phyloP scores from a whole-genome alignment of 2,797 vertebrate species.

The Ambastaia sidthimunki region DNA sequence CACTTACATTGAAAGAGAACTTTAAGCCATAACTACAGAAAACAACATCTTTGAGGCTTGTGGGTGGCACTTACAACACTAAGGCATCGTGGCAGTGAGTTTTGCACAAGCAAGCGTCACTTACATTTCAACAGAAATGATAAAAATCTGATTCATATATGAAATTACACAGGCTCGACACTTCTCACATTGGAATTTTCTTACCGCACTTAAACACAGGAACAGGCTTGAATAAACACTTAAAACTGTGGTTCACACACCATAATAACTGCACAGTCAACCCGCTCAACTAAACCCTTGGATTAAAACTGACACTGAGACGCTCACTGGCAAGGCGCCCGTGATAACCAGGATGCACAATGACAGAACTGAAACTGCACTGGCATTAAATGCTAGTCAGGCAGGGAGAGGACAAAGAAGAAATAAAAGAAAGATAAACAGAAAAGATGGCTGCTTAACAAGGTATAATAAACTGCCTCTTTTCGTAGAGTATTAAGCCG shows the following conservation, averaged over 20 bases:
- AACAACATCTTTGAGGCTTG: no score
- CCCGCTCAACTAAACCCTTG: conserved; percentile 21
- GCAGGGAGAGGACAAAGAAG: background rate
- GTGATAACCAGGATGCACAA: conserved; percentile 15
- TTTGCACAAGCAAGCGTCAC: no score
- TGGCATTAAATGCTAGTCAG: background rate
- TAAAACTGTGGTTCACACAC: conserved; percentile 20
- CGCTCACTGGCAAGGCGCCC: conserved; percentile 8
- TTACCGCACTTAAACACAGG: background rate
- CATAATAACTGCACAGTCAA: background rate
- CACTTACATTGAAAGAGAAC: no score
- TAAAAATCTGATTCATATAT: no score
- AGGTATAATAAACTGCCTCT: background rate
- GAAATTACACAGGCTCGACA: background rate
- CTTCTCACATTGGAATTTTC: background rate
- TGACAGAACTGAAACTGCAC: conserved; percentile 10
- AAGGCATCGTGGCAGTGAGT: no score
- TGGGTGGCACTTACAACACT: no score
- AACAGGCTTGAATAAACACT: conserved; percentile 20
- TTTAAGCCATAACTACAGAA: no score
- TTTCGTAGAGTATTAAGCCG: background rate
- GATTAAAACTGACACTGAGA: conserved; percentile 21
- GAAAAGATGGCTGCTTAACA: background rate
- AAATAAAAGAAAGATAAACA: background rate
- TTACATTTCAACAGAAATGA: no score